Conservation (phyloP, 2,888 invertebrate species). For the Tachystola acroxantha region DNA sequence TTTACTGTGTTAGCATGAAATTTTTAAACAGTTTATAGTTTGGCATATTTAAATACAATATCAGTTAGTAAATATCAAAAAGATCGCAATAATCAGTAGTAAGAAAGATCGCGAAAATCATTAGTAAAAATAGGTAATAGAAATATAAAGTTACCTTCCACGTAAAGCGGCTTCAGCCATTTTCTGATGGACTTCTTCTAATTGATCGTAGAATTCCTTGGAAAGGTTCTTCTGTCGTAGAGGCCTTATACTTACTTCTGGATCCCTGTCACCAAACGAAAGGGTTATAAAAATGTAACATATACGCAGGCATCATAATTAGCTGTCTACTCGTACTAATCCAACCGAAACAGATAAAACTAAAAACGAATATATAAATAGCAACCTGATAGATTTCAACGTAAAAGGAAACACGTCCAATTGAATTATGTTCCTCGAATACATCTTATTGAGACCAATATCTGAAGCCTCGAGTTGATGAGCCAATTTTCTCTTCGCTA, state of each 20-base stretch:
- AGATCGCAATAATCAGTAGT: too few relatives aligned
- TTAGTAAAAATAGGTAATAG: too few relatives aligned
- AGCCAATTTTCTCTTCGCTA: conserved; percentile 81
- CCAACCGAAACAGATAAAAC: too few relatives aligned
- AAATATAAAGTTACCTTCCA: conserved; percentile 61
- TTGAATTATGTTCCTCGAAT: conserved; percentile 81
- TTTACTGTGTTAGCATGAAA: conserved; percentile 53
- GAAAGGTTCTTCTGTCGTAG: conserved; percentile 81
- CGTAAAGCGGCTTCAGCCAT: conserved; percentile 76
- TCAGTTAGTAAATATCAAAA: too few relatives aligned
- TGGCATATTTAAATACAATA: too few relatives aligned
- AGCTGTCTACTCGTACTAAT: too few relatives aligned
- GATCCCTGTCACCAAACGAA: conserved; percentile 50
- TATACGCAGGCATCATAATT: too few relatives aligned
- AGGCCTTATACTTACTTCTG: conserved; percentile 68
- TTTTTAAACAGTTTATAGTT: neutral
- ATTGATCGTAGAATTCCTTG: conserved; percentile 71
- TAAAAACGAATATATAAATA: too few relatives aligned
- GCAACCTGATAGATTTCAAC: conserved; percentile 77
- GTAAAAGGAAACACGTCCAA: conserved; percentile 81
- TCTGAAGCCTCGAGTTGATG: conserved; percentile 85
- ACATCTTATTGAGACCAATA: conserved; percentile 79
- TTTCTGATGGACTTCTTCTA: conserved; percentile 77
- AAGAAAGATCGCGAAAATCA: too few relatives aligned
- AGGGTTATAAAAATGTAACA: too few relatives aligned